A percentile compares a stretch with the other conserved stretches of the same genome.
Conservation (phyloP, 2,113 vertebrate species). For the Tricholaema leucomelas region DNA sequence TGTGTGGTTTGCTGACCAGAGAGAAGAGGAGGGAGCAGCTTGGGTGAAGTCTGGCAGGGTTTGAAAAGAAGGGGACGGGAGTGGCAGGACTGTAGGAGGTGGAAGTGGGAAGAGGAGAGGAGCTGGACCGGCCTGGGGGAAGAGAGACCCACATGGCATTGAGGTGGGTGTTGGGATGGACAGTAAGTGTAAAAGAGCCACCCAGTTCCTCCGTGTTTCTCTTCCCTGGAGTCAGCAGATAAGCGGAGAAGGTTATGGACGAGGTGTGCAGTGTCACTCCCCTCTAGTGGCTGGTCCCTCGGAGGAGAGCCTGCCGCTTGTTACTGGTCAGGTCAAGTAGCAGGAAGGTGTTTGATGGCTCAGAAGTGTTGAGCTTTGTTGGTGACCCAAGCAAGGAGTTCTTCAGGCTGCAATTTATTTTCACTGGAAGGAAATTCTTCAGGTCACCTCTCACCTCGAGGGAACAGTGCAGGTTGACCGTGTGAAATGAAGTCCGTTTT, state of each 20-base stretch:
- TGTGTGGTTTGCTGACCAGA: neutral
- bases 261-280: neutral
- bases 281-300: neutral
- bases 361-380: neutral
- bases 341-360: neutral
- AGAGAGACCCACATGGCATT: fast-evolving
- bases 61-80: neutral
- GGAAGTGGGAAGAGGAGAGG: neutral
- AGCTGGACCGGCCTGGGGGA: neutral
- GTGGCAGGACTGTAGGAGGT: neutral
- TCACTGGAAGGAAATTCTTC: neutral
- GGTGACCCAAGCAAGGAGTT: neutral
- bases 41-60: neutral
- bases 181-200: neutral
- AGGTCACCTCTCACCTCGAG: neutral
- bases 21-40: neutral
- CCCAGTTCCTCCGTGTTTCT: fast-evolving
- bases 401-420: neutral
- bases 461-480: neutral
- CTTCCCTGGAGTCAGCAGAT: neutral
- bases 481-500: neutral
- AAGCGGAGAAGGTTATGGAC: neutral
- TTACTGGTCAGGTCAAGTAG: neutral
- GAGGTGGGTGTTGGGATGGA: neutral
- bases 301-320: neutral